These are phyloP conservation scores for Rhagologus leucostigma DNA, from an alignment of 2,113 vertebrate genomes.

Conservation along the genomic window DNA sequence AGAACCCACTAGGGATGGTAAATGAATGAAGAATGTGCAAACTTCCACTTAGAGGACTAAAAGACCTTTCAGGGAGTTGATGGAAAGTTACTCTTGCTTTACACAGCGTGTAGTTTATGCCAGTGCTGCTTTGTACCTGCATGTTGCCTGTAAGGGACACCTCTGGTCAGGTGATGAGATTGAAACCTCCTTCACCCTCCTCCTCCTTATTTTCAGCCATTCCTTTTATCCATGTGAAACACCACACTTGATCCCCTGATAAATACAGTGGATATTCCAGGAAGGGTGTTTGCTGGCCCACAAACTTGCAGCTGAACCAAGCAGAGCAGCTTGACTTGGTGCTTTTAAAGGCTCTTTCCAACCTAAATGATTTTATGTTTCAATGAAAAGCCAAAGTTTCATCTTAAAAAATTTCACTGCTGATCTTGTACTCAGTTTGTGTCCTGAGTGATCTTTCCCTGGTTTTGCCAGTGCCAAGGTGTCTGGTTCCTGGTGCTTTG, in stretches of 20 bases:
- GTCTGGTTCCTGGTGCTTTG: neutral
- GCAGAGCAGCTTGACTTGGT: neutral
- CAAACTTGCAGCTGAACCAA: neutral
- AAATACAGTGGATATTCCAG: neutral
- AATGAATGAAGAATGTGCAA: conserved; percentile 21
- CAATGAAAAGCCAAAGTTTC: neutral
- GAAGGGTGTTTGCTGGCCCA: neutral
- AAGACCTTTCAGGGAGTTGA: neutral
- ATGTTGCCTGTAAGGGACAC: too few species aligned
- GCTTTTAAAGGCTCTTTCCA: neutral
- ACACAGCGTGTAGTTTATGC: neutral
- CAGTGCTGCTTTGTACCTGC: neutral
- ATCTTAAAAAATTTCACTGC: neutral
- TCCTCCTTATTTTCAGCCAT: neutral
- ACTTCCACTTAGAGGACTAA: neutral
- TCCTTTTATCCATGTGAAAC: neutral
- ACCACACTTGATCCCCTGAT: neutral
- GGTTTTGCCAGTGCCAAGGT: neutral
- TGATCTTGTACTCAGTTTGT: fast-evolving
- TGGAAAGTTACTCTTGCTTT: neutral
- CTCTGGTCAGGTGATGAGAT: neutral
- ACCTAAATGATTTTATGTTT: neutral
- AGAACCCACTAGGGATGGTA: neutral
- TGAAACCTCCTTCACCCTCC: neutral
- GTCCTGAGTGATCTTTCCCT: neutral